A percentile compares a stretch with the other conserved stretches of the same genome.
phyloP scores from a whole-genome alignment of 2,113 vertebrate genomes.

The Hemibates koningsi region DNA sequence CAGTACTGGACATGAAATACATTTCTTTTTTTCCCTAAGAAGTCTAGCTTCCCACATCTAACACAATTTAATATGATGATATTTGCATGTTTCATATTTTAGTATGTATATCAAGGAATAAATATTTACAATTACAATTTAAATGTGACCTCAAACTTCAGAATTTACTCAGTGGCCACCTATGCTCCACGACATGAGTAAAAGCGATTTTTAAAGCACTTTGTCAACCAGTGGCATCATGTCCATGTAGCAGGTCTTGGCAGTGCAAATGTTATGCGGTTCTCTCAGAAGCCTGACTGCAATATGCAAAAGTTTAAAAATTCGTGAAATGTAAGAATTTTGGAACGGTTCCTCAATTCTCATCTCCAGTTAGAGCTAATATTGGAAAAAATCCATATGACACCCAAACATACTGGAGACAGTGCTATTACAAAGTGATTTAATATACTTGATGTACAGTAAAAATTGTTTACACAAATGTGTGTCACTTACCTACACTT shows the following conservation, averaged over 20 bases:
- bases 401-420: not conserved
- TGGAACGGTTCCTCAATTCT: not conserved
- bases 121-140: not conserved
- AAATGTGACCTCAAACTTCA: not conserved
- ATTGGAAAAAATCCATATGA: not conserved
- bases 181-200: not conserved
- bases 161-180: not conserved
- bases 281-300: not conserved
- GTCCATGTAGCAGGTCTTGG: not conserved
- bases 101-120: not conserved
- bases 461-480: not conserved
- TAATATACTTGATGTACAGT: not conserved
- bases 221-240: not conserved
- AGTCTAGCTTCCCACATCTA: not conserved
- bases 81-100: not conserved
- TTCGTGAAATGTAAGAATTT: fast-evolving
- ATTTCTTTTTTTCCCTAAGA: not conserved
- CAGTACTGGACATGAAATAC: not conserved
- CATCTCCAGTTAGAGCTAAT: not conserved
- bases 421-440: not conserved
- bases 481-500: not conserved
- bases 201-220: not conserved
- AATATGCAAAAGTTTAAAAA: not conserved
- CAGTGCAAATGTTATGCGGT: not conserved
- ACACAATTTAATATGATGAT: not conserved